phyloP scores from a whole-genome alignment of 2,888 invertebrate species.

The Asteroscopus sphinx region DNA sequence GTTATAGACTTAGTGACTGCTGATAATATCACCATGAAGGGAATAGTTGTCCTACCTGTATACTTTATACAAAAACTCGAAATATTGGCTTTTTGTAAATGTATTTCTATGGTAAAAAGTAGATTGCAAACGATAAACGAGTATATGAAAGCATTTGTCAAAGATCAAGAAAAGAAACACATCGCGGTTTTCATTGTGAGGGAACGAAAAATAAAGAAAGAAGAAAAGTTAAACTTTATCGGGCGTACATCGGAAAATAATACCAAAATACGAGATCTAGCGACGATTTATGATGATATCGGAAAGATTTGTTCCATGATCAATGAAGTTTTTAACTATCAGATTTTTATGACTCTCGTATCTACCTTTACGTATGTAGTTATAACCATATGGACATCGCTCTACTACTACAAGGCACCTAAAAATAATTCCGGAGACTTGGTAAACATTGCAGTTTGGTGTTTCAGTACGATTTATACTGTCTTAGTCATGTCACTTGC shows the following conservation, averaged over 20 bases:
- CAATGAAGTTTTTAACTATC: slow-evolving; percentile 74
- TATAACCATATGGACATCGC: slow-evolving; percentile 71
- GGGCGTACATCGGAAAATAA: slow-evolving; percentile 61
- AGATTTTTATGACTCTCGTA: slow-evolving; percentile 74
- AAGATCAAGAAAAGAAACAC: slow-evolving; percentile 56
- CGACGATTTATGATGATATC: slow-evolving; percentile 67
- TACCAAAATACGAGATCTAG: slow-evolving; percentile 70
- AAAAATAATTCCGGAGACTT: slow-evolving; percentile 58
- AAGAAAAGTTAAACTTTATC: slow-evolving; percentile 59
- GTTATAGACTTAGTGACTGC: slow-evolving; percentile 52
- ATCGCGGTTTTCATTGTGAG: slow-evolving; percentile 59
- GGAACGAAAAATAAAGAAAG: slow-evolving; percentile 47
- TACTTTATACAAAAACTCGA: slow-evolving; percentile 70
- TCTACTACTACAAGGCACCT: slow-evolving; percentile 65
- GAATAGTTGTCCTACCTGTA: slow-evolving; percentile 52
- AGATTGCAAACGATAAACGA: slow-evolving; percentile 69
- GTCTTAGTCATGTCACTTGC: slow-evolving; percentile 68
- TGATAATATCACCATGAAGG: slow-evolving; percentile 22
- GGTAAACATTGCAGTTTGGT: slow-evolving; percentile 66
- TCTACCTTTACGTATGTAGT: slow-evolving; percentile 74
- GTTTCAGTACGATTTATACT: slow-evolving; percentile 63
- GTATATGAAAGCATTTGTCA: slow-evolving; percentile 65
- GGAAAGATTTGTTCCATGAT: slow-evolving; percentile 68
- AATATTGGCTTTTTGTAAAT: slow-evolving; percentile 66
- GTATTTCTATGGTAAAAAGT: slow-evolving; percentile 64